A percentile compares a stretch with the other conserved stretches of the same genome.
Conservation (phyloP, 1,140 invertebrate genomes). For the Cataglyphis hispanica region DNA sequence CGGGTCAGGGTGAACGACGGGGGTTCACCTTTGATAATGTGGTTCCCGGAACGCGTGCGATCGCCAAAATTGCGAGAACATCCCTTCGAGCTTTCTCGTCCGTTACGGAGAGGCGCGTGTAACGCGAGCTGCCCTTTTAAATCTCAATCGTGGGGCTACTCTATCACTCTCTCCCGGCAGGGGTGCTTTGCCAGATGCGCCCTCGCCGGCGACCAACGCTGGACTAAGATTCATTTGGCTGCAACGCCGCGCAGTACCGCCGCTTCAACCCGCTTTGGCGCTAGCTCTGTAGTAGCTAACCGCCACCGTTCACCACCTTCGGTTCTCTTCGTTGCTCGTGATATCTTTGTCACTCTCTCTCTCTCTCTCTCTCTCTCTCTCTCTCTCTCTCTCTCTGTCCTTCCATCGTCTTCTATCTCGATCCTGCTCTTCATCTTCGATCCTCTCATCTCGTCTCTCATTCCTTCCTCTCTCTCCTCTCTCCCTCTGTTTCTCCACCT, state of each 20-base stretch:
- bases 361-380: background rate
- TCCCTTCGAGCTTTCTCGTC: background rate
- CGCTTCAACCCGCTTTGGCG: constrained; percentile 73
- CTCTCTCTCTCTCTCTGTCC: constrained; percentile 11
- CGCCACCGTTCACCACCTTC: constrained; percentile 64
- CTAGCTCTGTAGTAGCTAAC: constrained; percentile 72
- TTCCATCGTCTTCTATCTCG: constrained; percentile 49
- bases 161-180: constrained; percentile 48
- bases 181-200: constrained; percentile 74
- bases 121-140: background rate
- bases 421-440: constrained; percentile 39
- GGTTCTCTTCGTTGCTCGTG: constrained; percentile 1
- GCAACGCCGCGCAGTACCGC: constrained; percentile 78
- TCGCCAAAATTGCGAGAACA: constrained; percentile 53
- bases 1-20: constrained; percentile 41
- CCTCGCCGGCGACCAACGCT: constrained; percentile 84
- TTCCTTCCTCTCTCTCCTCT: background rate
- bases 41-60: constrained; percentile 61
- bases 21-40: constrained; percentile 41
- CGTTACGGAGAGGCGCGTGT: constrained; percentile 1
- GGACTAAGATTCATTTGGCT: constrained; percentile 85
- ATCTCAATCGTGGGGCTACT: constrained; percentile 43
- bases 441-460: background rate
- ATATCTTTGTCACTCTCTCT: constrained; percentile 20
- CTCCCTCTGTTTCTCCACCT: background rate